A percentile compares a stretch with the other conserved stretches of the same genome.
Conservation (phyloP, 2,797 vertebrate genomes). For the Mycteria americana region DNA sequence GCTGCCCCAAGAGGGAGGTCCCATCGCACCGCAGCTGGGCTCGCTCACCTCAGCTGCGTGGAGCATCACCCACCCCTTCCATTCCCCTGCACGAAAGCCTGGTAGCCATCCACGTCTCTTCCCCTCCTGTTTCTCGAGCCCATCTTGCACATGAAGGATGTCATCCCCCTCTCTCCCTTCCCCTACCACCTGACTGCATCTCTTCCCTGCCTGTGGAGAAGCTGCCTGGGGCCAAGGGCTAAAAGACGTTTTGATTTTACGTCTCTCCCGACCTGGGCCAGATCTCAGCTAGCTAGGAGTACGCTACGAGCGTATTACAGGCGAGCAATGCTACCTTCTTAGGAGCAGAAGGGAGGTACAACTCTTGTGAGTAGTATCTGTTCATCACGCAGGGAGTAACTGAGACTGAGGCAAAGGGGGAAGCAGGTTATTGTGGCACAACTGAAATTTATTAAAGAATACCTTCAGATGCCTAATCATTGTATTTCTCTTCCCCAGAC, state of each 20-base stretch:
- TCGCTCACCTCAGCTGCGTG: accelerated
- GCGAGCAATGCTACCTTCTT: too few species aligned
- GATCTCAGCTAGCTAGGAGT: background rate
- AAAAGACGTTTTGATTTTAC: background rate
- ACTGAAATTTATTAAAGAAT: background rate
- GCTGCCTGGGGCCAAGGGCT: accelerated
- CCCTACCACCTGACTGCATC: background rate
- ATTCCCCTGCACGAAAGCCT: accelerated
- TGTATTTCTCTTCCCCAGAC: background rate
- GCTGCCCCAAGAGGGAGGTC: conserved; percentile 32
- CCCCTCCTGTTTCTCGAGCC: too few species aligned
- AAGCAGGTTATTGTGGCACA: background rate
- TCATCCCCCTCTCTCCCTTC: background rate
- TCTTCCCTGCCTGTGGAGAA: background rate
- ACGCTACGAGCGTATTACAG: accelerated
- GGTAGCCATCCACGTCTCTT: accelerated
- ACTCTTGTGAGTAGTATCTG: background rate
- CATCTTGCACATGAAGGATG: accelerated
- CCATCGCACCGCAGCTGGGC: background rate
- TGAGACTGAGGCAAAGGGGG: background rate
- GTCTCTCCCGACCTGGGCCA: accelerated
- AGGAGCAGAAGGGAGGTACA: background rate
- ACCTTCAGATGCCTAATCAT: background rate
- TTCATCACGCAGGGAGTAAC: background rate
- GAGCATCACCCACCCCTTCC: background rate